Evolutionary conservation across 1,140 invertebrate genomes (phyloP).

Genomic region (Penaeus indicus): DNA sequence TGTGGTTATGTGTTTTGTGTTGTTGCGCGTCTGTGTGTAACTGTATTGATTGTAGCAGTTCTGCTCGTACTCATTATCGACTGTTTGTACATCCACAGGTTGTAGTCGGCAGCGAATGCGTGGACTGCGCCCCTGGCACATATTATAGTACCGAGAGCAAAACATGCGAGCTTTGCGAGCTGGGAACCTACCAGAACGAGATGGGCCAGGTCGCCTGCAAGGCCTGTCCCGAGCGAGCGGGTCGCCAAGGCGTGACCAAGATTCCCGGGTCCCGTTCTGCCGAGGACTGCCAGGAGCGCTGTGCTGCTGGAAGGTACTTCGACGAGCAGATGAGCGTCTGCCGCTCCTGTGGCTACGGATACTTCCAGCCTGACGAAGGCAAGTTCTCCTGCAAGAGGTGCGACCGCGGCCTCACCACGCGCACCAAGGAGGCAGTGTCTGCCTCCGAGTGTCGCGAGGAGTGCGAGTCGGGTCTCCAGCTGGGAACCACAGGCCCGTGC

Average conservation of each 20-base stretch:
- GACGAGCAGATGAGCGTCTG: constrained; percentile 88
- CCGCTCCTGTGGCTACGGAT: constrained; percentile 92
- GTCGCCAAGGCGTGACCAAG: constrained; percentile 87
- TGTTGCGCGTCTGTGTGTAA: constrained; percentile 57
- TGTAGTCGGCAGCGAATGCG: constrained; percentile 72
- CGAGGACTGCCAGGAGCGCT: constrained; percentile 91
- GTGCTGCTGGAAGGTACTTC: constrained; percentile 91
- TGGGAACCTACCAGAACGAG: constrained; percentile 94
- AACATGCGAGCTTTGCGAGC: constrained; percentile 85
- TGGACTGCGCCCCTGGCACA: constrained; percentile 94
- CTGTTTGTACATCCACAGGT: constrained; percentile 32
- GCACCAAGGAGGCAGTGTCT: constrained; percentile 80
- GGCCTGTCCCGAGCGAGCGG: constrained; percentile 88
- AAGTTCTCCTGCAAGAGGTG: constrained; percentile 91
- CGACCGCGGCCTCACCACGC: constrained; percentile 91
- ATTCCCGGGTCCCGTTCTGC: constrained; percentile 86
- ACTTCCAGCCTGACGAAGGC: constrained; percentile 92
- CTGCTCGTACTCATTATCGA: no score
- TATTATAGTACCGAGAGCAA: constrained; percentile 84
- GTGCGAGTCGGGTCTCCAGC: constrained; percentile 89
- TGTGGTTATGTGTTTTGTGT: constrained; percentile 73
- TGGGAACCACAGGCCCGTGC: constrained; percentile 90
- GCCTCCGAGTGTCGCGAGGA: constrained; percentile 85
- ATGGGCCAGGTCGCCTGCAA: constrained; percentile 90
- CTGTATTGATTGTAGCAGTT: no score